Conservation (phyloP, 2,888 invertebrate genomes). For the Drosophila antonietae region DNA sequence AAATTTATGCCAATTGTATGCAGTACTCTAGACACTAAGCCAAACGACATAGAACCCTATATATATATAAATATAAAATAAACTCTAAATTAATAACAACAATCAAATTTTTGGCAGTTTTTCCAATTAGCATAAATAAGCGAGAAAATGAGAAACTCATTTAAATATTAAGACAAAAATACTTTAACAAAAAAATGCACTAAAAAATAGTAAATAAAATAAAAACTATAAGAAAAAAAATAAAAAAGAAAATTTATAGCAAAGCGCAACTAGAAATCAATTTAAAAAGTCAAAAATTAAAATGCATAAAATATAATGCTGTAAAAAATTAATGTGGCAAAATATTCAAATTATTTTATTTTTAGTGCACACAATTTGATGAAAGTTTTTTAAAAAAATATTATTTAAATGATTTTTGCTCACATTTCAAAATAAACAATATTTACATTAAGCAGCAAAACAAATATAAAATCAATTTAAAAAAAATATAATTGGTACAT, state of each 20-base stretch:
- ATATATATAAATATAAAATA: slow-evolving; percentile 1
- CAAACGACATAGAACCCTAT: slow-evolving; percentile 25
- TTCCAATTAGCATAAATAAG: slow-evolving; percentile 41
- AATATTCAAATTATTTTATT: slow-evolving; percentile 32
- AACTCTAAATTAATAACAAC: slow-evolving; percentile 41
- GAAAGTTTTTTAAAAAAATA: slow-evolving; percentile 35
- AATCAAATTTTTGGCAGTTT: slow-evolving; percentile 71
- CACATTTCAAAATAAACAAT: slow-evolving; percentile 36
- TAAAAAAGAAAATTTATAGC: slow-evolving; percentile 26
- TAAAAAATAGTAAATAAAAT: slow-evolving; percentile 17
- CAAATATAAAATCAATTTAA: slow-evolving; percentile 22
- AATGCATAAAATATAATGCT: slow-evolving; percentile 23
- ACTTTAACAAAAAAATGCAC: slow-evolving; percentile 61
- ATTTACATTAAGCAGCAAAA: slow-evolving; percentile 21
- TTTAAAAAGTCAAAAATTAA: slow-evolving; percentile 25
- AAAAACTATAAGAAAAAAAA: neutral
- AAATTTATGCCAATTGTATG: slow-evolving; percentile 56
- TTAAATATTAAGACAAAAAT: slow-evolving; percentile 59
- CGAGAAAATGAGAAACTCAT: slow-evolving; percentile 23
- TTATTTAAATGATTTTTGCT: slow-evolving; percentile 47
- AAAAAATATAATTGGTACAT: slow-evolving; percentile 29
- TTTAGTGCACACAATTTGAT: slow-evolving; percentile 71
- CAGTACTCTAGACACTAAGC: slow-evolving; percentile 56
- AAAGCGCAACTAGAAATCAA: slow-evolving; percentile 24
- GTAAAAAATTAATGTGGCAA: slow-evolving; percentile 26